These are phyloP conservation scores for Leptoclinus maculatus DNA, from an alignment of 2,797 vertebrate genomes.

Conservation along the genomic window DNA sequence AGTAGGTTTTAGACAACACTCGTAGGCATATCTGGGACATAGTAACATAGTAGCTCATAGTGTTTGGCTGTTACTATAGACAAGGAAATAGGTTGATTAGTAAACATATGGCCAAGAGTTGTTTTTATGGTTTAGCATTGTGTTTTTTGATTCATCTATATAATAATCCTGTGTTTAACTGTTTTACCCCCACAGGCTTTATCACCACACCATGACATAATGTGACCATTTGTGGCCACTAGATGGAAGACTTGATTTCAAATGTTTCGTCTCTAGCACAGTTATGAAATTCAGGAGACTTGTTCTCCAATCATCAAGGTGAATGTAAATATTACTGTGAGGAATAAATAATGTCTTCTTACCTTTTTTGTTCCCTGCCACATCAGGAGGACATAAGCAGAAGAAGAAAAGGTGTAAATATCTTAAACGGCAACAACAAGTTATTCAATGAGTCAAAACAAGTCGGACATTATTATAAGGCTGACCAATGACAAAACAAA, in stretches of 20 bases:
- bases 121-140: background rate
- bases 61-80: background rate
- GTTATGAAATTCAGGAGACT: background rate
- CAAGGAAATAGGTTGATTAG: background rate
- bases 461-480: background rate
- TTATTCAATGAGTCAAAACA: conserved; percentile 5
- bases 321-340: background rate
- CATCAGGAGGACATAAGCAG: conserved; percentile 74
- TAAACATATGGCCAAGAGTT: background rate
- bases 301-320: background rate
- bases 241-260: conserved; percentile 12
- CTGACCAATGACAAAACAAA: background rate
- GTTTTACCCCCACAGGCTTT: background rate
- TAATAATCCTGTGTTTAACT: background rate
- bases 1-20: background rate
- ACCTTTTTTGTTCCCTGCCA: conserved; percentile 96
- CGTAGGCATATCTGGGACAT: background rate
- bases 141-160: background rate
- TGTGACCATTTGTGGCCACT: conserved; percentile 14
- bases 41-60: background rate
- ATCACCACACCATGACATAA: background rate
- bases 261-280: background rate
- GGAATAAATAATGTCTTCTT: conserved; percentile 73
- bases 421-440: conserved; percentile 36
- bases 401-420: conserved; percentile 71